Base-by-base conservation (phyloP, 1,140 invertebrate genomes). In the Plutomurus gul region DNA sequence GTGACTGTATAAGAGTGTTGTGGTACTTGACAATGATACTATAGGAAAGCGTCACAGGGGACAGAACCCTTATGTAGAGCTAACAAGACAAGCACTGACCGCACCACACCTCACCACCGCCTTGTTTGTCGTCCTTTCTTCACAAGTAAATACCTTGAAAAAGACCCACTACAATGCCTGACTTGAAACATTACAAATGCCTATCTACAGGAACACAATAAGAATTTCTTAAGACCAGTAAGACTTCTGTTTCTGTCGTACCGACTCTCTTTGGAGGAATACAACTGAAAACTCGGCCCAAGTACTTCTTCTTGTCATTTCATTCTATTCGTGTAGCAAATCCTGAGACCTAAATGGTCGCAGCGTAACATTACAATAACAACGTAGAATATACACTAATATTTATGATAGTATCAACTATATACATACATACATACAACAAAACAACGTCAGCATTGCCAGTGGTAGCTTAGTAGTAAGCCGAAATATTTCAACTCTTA, bases 401-500 rank as follows among this genome's bases (percentile, higher is more conserved):
- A 27, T 30, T 5, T 30, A 13, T 43, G n/a, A 10, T 13, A 43
- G 11, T 13, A 13, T 43, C 11, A 16, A n/a, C 56, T n/a, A 65
- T 33, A 16, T 33, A 65, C 27, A 65, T 33, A 65, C 27, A 13
- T 65, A n/a, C 56, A 65, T 20, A 20, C 20, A 16, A 65, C 27
- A 33, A 11, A 33, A 16, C 20, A 22, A 33, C 20, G n/a, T 16
- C 51, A 4, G 30, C n/a, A n/a, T n/a, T n/a, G n/a, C n/a, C n/a
- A n/a, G n/a, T n/a, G n/a, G n/a, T n/a, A n/a, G n/a, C n/a, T n/a
- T n/a, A n/a, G n/a, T n/a, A n/a, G n/a, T n/a, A n/a, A 65, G 30
- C 25, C 47, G 56, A 65, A 65, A 65, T 65, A 65, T 65, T 65
- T 65, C 36, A 65, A 65, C 25, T 65, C n/a, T n/a, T n/a, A n/a